phyloP scores from a whole-genome alignment of 2,113 vertebrate species.

The Silurus meridionalis region DNA sequence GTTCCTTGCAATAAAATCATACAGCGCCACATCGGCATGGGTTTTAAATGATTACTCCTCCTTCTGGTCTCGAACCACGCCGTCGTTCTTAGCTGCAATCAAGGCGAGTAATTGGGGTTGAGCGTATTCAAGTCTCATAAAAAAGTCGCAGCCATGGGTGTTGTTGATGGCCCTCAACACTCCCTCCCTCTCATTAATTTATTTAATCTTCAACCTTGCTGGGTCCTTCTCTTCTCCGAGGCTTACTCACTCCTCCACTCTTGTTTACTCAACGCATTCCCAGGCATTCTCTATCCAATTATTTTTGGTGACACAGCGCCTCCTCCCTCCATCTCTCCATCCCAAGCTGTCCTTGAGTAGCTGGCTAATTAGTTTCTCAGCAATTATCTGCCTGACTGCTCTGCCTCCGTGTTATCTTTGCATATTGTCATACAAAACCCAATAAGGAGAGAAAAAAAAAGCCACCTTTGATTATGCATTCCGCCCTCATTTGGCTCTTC shows the following conservation, averaged over 20 bases:
- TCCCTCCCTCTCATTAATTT: constrained; percentile 57
- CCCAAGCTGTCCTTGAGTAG: constrained; percentile 66
- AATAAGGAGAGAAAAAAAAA: constrained; percentile 37
- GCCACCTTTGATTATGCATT: constrained; percentile 39
- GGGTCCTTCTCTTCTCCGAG: constrained; percentile 46
- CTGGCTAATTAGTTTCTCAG: constrained; percentile 71
- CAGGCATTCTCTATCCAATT: constrained; percentile 62
- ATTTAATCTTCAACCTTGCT: constrained; percentile 61
- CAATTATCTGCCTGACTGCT: constrained; percentile 71
- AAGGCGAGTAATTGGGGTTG: constrained; percentile 36
- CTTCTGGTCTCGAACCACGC: constrained; percentile 3
- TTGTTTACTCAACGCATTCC: constrained; percentile 61
- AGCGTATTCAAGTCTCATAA: constrained; percentile 32
- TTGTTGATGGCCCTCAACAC: constrained; percentile 36
- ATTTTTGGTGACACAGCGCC: constrained; percentile 53
- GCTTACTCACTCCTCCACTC: constrained; percentile 33
- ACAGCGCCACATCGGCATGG: not conserved
- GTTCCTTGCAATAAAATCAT: not conserved
- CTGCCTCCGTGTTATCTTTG: constrained; percentile 49
- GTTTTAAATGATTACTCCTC: not conserved
- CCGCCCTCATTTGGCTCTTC: constrained; percentile 35
- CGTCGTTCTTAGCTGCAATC: not conserved
- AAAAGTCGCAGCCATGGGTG: constrained; percentile 33
- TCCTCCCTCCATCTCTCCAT: constrained; percentile 54
- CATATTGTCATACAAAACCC: constrained; percentile 54